A percentile compares a stretch with the other conserved stretches of the same genome.
phyloP scores from a whole-genome alignment of 1,140 invertebrate species.

The Drosophila repletoides region DNA sequence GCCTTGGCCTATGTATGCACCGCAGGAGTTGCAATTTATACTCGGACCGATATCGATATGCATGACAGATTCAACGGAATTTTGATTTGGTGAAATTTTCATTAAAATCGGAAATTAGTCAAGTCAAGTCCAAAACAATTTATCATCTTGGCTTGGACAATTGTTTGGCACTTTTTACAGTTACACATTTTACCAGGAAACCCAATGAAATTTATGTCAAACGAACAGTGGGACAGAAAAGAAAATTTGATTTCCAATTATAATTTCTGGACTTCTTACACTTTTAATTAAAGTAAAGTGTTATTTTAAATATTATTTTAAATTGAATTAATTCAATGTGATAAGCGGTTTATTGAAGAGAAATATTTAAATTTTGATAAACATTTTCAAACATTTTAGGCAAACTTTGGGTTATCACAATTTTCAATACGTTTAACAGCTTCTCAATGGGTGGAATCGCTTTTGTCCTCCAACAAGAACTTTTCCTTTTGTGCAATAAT shows the following conservation, averaged over 20 bases:
- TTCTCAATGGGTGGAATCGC: no score
- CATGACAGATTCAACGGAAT: conserved; percentile 70
- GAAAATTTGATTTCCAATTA: no score
- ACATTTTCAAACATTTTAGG: neutral
- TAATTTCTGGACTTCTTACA: no score
- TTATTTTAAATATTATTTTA: no score
- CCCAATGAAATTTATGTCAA: conserved; percentile 18
- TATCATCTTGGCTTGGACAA: conserved; percentile 58
- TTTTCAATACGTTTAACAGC: no score
- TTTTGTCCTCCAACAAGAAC: no score
- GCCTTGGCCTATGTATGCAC: conserved; percentile 35
- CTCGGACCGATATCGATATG: conserved; percentile 40
- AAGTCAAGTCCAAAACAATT: conserved; percentile 47
- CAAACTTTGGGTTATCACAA: no score
- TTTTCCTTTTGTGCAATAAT: neutral
- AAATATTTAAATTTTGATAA: neutral
- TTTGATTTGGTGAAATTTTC: conserved; percentile 68
- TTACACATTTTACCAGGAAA: conserved; percentile 57
- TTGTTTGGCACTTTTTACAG: conserved; percentile 62
- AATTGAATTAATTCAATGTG: no score
- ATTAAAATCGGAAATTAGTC: conserved; percentile 63
- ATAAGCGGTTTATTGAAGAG: no score
- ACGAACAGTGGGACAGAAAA: conserved; percentile 11
- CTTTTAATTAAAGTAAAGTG: no score
- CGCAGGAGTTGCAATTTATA: conserved; percentile 56